Percentiles rank a stretch among this genome's conserved stretches.
Conservation (phyloP, 2,797 vertebrate genomes). For the Aulostomus chinensis region DNA sequence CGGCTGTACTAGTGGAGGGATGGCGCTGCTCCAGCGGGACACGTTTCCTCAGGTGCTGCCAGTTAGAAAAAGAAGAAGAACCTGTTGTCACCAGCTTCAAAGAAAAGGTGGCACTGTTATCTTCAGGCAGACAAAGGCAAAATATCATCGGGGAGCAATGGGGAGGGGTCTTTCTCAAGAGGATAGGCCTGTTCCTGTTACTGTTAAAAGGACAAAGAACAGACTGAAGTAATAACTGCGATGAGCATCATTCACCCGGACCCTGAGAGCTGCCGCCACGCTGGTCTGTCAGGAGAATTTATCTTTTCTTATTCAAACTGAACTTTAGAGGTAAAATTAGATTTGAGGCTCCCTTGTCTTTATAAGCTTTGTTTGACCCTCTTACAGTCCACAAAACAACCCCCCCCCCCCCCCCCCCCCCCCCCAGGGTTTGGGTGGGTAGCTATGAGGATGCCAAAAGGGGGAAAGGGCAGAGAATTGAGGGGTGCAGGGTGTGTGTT, state of each 20-base stretch:
- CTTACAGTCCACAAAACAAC: too few species aligned
- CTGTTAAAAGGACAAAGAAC: slow-evolving; percentile 50
- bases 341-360: slow-evolving; percentile 44
- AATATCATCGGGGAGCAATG: slow-evolving; percentile 14
- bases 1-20: slow-evolving; percentile 30
- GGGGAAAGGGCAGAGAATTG: slow-evolving; percentile 51
- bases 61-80: slow-evolving; percentile 23
- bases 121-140: slow-evolving; percentile 27
- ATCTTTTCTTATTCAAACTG: slow-evolving; percentile 31
- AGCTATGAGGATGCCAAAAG: slow-evolving; percentile 37
- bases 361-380: slow-evolving; percentile 22
- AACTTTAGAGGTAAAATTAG: slow-evolving; percentile 37
- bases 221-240: slow-evolving; percentile 46
- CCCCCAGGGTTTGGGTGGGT: too few species aligned
- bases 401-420: too few species aligned
- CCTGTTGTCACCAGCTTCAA: slow-evolving; percentile 29
- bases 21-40: slow-evolving; percentile 52
- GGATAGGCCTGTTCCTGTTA: slow-evolving; percentile 41
- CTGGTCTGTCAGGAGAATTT: too few species aligned
- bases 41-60: slow-evolving; percentile 48
- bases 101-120: slow-evolving; percentile 33
- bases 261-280: too few species aligned
- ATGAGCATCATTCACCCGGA: slow-evolving; percentile 52
- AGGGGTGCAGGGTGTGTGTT: slow-evolving; percentile 45
- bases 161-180: slow-evolving; percentile 27